These are phyloP conservation scores for Sphyrna mokarran DNA, from an alignment of 2,113 vertebrate species.

Conservation along the genomic window DNA sequence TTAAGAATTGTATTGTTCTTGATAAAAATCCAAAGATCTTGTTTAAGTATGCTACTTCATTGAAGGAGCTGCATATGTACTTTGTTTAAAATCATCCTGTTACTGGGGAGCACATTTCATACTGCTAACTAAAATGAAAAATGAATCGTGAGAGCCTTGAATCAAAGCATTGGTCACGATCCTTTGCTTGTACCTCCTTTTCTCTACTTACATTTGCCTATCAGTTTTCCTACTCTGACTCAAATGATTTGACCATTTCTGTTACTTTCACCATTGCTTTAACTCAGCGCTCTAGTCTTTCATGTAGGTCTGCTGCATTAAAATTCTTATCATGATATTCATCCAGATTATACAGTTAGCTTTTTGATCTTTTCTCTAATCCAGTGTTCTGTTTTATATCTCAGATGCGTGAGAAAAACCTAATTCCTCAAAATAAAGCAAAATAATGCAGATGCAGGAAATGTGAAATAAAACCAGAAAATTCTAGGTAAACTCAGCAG, in stretches of 20 bases:
- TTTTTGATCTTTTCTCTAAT: too few species aligned
- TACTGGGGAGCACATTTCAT: background rate
- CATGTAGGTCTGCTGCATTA: background rate
- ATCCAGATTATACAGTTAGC: too few species aligned
- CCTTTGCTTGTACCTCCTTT: background rate
- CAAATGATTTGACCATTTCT: background rate
- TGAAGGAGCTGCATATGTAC: background rate
- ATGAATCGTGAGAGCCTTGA: background rate
- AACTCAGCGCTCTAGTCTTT: background rate
- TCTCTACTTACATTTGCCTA: background rate
- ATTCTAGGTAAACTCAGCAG: too few species aligned
- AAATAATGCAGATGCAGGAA: too few species aligned
- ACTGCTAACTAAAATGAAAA: background rate
- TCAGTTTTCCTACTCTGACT: background rate
- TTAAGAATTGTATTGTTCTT: background rate
- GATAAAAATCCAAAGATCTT: background rate
- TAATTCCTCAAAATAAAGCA: too few species aligned
- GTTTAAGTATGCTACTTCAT: background rate
- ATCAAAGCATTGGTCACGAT: background rate
- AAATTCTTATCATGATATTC: background rate
- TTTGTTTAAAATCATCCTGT: background rate
- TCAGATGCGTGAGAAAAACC: too few species aligned
- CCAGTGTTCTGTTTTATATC: too few species aligned
- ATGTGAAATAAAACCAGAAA: too few species aligned
- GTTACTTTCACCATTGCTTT: background rate